Evolutionary conservation across 2,113 vertebrate species (phyloP).

Genomic region (Glaucomys volans): DNA sequence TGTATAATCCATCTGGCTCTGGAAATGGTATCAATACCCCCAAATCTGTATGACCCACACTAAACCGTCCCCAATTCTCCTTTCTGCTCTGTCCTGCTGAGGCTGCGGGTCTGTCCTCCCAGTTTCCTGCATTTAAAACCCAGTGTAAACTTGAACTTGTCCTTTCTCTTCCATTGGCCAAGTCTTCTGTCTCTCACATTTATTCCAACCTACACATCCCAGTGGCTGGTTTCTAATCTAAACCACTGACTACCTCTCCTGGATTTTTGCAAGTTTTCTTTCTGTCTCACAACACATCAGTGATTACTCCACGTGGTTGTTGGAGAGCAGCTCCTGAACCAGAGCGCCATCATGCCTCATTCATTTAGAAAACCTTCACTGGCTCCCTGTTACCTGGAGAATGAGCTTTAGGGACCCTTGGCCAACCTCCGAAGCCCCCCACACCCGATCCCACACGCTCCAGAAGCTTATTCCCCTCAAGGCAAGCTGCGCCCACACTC

Average conservation of each 20-base stretch:
- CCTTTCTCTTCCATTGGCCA: not conserved
- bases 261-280: not conserved
- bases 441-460: not conserved
- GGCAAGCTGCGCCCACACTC: not conserved
- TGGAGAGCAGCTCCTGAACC: not conserved
- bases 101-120: not conserved
- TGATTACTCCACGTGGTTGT: not conserved
- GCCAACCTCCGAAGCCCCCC: not conserved
- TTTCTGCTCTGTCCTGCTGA: not conserved
- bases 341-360: not conserved
- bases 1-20: not conserved
- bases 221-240: not conserved
- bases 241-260: not conserved
- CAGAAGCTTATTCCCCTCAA: not conserved
- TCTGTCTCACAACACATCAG: not conserved
- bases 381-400: not conserved
- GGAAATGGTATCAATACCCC: not conserved
- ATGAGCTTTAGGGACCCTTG: not conserved
- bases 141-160: not conserved
- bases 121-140: not conserved
- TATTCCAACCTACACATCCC: not conserved
- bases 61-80: not conserved
- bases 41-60: not conserved
- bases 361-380: not conserved
- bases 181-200: not conserved